Evolutionary conservation across 2,888 invertebrate species (phyloP), one percentile per base, ranked within the genome.

Genomic region (Aricia artaxerxes): DNA sequence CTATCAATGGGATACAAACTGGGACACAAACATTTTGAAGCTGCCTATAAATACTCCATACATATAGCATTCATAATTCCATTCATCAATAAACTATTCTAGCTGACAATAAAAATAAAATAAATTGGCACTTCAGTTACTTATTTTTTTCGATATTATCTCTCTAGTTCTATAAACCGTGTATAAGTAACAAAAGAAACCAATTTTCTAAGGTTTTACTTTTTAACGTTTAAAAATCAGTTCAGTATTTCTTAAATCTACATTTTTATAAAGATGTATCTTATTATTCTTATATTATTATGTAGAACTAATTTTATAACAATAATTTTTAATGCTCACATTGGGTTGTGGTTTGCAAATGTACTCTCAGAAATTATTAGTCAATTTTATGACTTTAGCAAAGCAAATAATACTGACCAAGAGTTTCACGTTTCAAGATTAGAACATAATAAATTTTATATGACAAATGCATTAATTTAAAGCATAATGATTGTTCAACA

Each of bases 121-220:
- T 24, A 57, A 76, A 76, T 76, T 76, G 76, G 76, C 76, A 76
- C 76, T 76, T 76, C n/a, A 57, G 76, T 76, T 76, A 76, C 76
- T 57, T 57, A 76, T 57, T 76, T 76, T 53, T 57, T 35, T 13
- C 16, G 7, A 35, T 35, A 53, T 76, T 9, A 4, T 57, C 35
- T 2, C 57, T 49, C 11, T 49, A 57, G 31, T 57, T 53, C 5
- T 76, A 76, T 57, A 76, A 76, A 57, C 13, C 35, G 57, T 76
- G 35, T 76, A 53, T 16, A 57, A 35, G 76, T 57, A 76, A 76
- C 76, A 31, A 76, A 76, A 76, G 53, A 57, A 76, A 57, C 57
- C 76, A 76, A 76, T 57, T 75, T 75, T 38, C 5, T 75, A 53
- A 11, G 7, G 75, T 75, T 16, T 53, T 75, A 53, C 11, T 35